Percentiles rank a stretch among this genome's conserved stretches.
Evolutionary conservation across 2,113 vertebrate genomes (phyloP).

Genomic region (Tupaia chinensis): DNA sequence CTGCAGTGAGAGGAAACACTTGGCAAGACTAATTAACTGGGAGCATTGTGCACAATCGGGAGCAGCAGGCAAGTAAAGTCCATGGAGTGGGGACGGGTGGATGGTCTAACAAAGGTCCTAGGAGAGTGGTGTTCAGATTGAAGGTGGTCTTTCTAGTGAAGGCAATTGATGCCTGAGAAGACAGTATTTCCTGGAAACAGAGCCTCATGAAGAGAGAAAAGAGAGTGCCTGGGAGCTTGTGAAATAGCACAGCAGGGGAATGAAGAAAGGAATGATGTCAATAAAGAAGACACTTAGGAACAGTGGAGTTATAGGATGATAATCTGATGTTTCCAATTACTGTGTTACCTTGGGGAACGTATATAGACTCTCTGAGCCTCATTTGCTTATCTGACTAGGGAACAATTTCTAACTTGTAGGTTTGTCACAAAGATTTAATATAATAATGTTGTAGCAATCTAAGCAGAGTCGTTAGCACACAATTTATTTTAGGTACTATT

Average conservation of each 20-base stretch:
- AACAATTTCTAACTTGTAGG: not conserved
- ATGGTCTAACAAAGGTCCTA: not conserved
- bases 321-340: not conserved
- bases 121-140: not conserved
- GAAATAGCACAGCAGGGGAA: not conserved
- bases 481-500: not conserved
- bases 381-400: not conserved
- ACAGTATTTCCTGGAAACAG: not conserved
- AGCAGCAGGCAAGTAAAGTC: not conserved
- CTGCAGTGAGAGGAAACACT: not conserved
- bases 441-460: not conserved
- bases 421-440: not conserved
- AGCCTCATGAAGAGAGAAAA: not conserved
- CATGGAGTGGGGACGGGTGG: fast-evolving
- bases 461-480: not conserved
- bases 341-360: not conserved
- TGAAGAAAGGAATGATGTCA: not conserved
- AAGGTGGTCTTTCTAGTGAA: not conserved
- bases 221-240: not conserved
- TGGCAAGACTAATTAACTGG: not conserved
- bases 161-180: not conserved
- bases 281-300: not conserved
- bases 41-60: fast-evolving
- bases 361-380: not conserved
- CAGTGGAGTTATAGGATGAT: not conserved